Evolutionary conservation across 1,140 invertebrate genomes (phyloP), one percentile per base, ranked within the genome.

Genomic region (Aphelenchoides fujianensis): DNA sequence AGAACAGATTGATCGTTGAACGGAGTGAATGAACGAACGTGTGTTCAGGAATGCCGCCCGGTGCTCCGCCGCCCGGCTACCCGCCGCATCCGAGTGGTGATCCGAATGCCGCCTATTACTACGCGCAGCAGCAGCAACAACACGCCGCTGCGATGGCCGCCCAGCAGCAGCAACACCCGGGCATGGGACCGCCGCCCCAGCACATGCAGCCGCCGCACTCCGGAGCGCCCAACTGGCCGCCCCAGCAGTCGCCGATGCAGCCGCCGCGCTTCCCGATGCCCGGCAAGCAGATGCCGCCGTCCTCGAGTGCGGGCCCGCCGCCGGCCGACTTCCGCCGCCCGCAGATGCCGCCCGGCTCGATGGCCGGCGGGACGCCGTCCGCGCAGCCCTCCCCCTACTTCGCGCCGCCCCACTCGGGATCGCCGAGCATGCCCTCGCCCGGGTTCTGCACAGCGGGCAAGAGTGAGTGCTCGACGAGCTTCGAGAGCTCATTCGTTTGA

Each of bases 71-170:
- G n/a, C 41, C 41, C 12, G 19, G 5, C 34, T 5, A 23, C 7
- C 5, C 12, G 7, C 5, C 55, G 55, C 55, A 5, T 23, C 73
- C 73, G 28, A 55, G 31, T 2, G 68, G n/a, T 2, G 68, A 69
- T 70, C 68, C 68, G 19, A 69, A 70, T 35, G 57, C 59, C 16
- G 55, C 74, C 7, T 69, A 72, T 68, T 74, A 74, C 74, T 77
- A 73, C 32, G 16, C 19, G 16, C 28, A 28, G 16, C 59, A 53
- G 37, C 72, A 77, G 70, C 72, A 74, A 59, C 5, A 59, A 59
- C 5, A 59, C 34, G 55, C 71, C 34, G 31, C 12, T 2, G 0
- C 70, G 5, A 36, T 52, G 66, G 2, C 63, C 34, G 0, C 73
- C 34, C 54, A 36, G n/a, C 71, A 69, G n/a, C 70, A n/a, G 30